These are phyloP conservation scores for Gasterosteus nipponicus DNA, from an alignment of 2,113 vertebrate species.

Conservation along the genomic window DNA sequence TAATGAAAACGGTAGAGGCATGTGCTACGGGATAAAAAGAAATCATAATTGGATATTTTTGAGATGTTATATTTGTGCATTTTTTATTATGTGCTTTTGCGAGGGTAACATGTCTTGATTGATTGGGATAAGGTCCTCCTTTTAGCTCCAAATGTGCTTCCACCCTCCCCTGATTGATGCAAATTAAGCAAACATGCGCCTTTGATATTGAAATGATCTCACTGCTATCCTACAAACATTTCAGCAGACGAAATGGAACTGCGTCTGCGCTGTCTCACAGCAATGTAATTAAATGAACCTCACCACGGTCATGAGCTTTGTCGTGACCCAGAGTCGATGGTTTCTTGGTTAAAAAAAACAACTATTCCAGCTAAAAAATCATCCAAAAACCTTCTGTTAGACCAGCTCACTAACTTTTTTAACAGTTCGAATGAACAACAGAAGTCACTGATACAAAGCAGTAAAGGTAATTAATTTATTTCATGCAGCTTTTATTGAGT, in stretches of 20 bases:
- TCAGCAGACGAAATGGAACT: constrained; percentile 44
- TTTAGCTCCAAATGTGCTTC: constrained; percentile 56
- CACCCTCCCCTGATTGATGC: constrained; percentile 70
- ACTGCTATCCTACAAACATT: constrained; percentile 67
- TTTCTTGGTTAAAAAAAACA: constrained; percentile 31
- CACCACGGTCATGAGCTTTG: constrained; percentile 3
- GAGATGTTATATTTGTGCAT: constrained; percentile 65
- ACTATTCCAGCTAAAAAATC: constrained; percentile 1
- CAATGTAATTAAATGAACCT: constrained; percentile 31
- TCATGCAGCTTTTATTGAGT: background rate
- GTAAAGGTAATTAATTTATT: background rate
- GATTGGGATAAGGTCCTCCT: constrained; percentile 72
- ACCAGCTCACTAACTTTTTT: background rate
- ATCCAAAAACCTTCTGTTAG: background rate
- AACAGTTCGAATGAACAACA: background rate
- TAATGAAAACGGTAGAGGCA: constrained; percentile 67
- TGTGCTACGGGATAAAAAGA: constrained; percentile 66
- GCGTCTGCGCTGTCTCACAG: constrained; percentile 42
- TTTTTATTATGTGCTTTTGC: constrained; percentile 71
- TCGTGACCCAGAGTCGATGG: constrained; percentile 3
- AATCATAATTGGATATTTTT: constrained; percentile 70
- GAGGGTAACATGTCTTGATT: constrained; percentile 68
- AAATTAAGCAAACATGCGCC: constrained; percentile 72
- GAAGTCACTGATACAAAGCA: background rate
- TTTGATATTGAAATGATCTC: constrained; percentile 82